Percentiles rank a stretch among this genome's conserved stretches.
Conservation (phyloP, 2,797 vertebrate genomes). For the Anolis apletophallus region DNA sequence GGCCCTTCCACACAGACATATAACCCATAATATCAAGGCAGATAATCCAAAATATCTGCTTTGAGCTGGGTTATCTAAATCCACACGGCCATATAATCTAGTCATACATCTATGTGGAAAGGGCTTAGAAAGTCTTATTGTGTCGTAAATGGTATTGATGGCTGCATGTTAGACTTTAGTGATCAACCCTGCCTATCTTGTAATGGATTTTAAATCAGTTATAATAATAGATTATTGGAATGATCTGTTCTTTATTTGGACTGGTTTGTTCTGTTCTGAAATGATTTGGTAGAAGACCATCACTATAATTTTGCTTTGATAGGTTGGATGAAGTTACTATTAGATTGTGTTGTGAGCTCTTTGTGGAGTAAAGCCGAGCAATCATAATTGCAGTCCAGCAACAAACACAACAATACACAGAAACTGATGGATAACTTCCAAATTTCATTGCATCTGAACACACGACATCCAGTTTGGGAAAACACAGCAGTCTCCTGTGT, state of each 20-base stretch:
- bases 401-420: neutral
- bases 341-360: constrained; percentile 2
- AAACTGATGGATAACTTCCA: neutral
- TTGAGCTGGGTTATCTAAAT: too few relatives aligned
- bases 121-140: too few relatives aligned
- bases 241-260: neutral
- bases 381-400: too few relatives aligned
- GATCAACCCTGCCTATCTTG: neutral
- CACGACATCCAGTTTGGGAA: neutral
- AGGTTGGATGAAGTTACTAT: neutral
- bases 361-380: neutral
- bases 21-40: too few relatives aligned
- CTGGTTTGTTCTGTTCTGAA: neutral
- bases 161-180: neutral
- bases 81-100: too few relatives aligned
- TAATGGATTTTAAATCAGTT: neutral
- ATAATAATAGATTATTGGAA: neutral
- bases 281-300: neutral
- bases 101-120: too few relatives aligned
- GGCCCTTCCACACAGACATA: too few relatives aligned
- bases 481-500: neutral
- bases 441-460: neutral
- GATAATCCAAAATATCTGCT: too few relatives aligned
- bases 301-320: neutral
- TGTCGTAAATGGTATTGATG: neutral